phyloP scores from a whole-genome alignment of 2,113 vertebrate genomes.

The Prinia subflava region DNA sequence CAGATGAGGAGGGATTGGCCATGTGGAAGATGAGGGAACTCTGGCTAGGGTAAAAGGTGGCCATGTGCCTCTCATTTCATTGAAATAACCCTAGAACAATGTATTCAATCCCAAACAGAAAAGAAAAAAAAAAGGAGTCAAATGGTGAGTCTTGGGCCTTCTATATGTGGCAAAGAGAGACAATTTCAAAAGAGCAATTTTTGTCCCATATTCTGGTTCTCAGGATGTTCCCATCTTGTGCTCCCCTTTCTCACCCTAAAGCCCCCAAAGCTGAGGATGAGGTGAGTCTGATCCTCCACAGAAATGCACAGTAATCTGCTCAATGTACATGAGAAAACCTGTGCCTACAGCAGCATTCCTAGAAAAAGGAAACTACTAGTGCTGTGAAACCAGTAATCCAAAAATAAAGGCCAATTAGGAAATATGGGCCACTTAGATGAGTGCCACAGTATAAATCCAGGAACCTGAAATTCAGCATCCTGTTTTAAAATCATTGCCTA shows the following conservation, averaged over 20 bases:
- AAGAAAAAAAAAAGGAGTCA: neutral
- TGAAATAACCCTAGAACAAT: neutral
- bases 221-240: neutral
- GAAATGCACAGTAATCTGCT: neutral
- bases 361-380: neutral
- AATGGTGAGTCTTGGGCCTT: neutral
- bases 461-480: neutral
- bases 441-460: neutral
- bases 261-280: neutral
- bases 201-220: neutral
- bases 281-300: neutral
- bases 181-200: neutral
- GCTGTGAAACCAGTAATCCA: neutral
- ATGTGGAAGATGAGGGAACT: neutral
- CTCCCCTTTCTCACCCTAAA: neutral
- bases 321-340: neutral
- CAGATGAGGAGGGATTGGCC: neutral
- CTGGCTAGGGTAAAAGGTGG: neutral
- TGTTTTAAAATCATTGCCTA: neutral
- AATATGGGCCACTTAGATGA: neutral
- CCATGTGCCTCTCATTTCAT: neutral
- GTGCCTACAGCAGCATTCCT: neutral
- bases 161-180: neutral
- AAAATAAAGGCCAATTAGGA: neutral
- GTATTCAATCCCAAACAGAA: neutral